Percentiles rank a stretch among this genome's conserved stretches.
Evolutionary conservation across 2,888 invertebrate species (phyloP).

Genomic region (Ormyrus thymus): DNA sequence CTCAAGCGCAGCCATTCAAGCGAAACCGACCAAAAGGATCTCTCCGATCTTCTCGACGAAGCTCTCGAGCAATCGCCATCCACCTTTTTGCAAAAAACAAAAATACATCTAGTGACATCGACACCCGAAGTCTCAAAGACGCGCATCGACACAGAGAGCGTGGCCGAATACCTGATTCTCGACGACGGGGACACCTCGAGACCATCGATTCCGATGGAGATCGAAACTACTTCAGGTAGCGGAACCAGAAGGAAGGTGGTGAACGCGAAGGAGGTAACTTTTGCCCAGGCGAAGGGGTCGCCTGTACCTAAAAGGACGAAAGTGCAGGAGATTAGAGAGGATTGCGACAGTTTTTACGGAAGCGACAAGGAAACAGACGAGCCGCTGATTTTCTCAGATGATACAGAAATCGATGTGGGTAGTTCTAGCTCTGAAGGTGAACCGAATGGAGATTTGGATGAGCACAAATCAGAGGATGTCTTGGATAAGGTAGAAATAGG

Average conservation of each 20-base stretch:
- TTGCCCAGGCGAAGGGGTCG: slow-evolving; percentile 22
- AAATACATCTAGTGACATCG: slow-evolving; percentile 20
- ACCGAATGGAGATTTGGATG: slow-evolving; percentile 57
- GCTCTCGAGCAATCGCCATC: slow-evolving; percentile 45
- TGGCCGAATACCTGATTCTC: slow-evolving; percentile 70
- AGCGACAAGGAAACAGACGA: slow-evolving; percentile 80
- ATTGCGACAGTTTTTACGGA: slow-evolving; percentile 79
- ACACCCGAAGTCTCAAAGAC: slow-evolving; percentile 36
- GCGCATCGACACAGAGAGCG: slow-evolving; percentile 67
- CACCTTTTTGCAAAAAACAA: slow-evolving; percentile 42
- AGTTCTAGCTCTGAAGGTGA: slow-evolving; percentile 73
- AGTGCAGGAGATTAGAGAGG: slow-evolving; percentile 66
- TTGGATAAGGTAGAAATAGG: slow-evolving; percentile 39
- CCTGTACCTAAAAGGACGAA: slow-evolving; percentile 35
- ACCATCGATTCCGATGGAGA: not conserved
- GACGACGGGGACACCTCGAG: slow-evolving; percentile 64
- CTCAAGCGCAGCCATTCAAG: slow-evolving; percentile 21
- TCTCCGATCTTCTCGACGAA: slow-evolving; percentile 41
- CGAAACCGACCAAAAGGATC: slow-evolving; percentile 26
- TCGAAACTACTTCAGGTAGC: slow-evolving; percentile 59
- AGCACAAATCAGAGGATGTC: not conserved
- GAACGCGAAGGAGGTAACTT: slow-evolving; percentile 43
- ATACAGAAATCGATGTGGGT: slow-evolving; percentile 76
- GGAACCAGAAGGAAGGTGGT: slow-evolving; percentile 69
- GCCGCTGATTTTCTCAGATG: slow-evolving; percentile 79